A percentile compares a stretch with the other conserved stretches of the same genome.
phyloP scores from a whole-genome alignment of 2,113 vertebrate genomes.

The Dryoscopus gambensis region DNA sequence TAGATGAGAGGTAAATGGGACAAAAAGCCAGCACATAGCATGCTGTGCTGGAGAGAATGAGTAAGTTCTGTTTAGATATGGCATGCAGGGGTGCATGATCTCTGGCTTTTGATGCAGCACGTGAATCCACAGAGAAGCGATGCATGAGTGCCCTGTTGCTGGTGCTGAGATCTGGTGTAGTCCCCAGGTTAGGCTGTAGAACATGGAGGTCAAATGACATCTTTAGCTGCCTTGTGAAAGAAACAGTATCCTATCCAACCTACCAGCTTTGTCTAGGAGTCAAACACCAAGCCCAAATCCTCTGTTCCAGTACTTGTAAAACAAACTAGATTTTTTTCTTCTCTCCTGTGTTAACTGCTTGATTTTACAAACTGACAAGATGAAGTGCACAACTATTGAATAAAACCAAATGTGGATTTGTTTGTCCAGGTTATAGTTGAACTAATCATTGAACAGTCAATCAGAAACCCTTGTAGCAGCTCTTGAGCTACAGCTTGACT shows the following conservation, averaged over 20 bases:
- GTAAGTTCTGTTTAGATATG: neutral
- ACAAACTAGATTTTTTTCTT: neutral
- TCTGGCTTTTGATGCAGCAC: neutral
- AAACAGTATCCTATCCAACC: neutral
- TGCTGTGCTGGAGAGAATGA: neutral
- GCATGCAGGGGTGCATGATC: neutral
- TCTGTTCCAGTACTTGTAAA: neutral
- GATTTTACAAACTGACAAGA: neutral
- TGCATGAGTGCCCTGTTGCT: neutral
- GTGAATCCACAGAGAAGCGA: neutral
- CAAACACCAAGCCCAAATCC: neutral
- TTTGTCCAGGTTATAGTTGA: neutral
- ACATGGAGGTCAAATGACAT: neutral
- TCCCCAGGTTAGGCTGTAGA: neutral
- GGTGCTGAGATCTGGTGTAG: neutral
- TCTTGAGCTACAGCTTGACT: neutral
- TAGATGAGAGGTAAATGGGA: neutral
- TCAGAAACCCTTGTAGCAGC: neutral
- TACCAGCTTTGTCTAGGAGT: neutral
- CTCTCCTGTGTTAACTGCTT: neutral
- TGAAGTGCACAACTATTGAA: neutral
- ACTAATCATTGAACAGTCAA: neutral
- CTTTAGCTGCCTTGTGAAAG: neutral
- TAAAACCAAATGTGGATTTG: neutral
- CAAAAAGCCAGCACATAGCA: neutral